Conservation (phyloP, 1,140 invertebrate species). For the Drosophila lowei region DNA sequence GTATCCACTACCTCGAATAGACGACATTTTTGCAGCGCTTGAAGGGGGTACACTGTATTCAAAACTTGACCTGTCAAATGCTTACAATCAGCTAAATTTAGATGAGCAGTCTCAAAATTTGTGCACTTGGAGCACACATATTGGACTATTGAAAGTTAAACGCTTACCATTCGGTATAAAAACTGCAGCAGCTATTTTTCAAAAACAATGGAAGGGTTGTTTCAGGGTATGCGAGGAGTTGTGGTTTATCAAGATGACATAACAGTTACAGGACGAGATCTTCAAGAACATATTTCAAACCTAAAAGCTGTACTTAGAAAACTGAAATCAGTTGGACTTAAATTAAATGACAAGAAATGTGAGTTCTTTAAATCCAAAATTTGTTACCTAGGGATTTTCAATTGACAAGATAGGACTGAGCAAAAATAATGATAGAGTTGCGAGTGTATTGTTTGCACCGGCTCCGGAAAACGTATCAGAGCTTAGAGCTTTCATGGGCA, state of each 20-base stretch:
- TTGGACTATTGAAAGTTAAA: conserved; percentile 56
- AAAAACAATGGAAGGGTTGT: too few species aligned
- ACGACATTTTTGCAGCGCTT: conserved; percentile 1
- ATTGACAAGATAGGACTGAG: not conserved
- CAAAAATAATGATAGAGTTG: conserved; percentile 1
- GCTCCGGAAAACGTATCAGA: conserved; percentile 1
- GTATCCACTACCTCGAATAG: too few species aligned
- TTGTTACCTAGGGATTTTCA: not conserved
- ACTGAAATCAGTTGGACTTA: not conserved
- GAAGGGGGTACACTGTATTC: conserved; percentile 60
- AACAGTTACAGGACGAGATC: not conserved
- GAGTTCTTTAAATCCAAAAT: conserved; percentile 10
- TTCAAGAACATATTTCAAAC: conserved; percentile 2
- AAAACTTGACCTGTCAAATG: conserved; percentile 76
- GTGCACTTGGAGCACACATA: conserved; percentile 46
- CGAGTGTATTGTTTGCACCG: not conserved
- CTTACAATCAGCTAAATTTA: conserved; percentile 79
- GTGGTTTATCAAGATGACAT: too few species aligned
- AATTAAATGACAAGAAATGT: conserved; percentile 2
- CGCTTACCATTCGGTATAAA: not conserved
- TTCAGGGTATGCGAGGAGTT: too few species aligned
- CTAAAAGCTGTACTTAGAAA: not conserved
- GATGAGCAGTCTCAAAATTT: conserved; percentile 51
- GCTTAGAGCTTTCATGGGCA: not conserved
- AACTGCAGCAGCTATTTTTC: too few species aligned